Base-by-base conservation (phyloP, 2,113 vertebrate species). In the Anarrhichthys ocellatus region DNA sequence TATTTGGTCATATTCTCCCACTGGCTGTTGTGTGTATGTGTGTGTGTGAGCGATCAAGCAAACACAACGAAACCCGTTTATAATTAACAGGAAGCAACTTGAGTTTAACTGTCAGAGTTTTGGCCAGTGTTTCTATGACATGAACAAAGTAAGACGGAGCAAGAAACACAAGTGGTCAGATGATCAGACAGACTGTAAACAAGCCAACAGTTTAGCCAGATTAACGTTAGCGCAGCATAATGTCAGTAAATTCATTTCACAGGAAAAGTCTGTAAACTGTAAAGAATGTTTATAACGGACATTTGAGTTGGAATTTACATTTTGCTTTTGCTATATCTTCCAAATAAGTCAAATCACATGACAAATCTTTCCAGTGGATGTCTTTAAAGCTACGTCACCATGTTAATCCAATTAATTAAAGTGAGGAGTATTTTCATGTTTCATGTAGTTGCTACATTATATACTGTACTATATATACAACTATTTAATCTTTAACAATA, bases 1-100 rank as follows among this genome's bases (percentile, higher is more conserved):
- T 67, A 68, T 81, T 29, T 81, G 63, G 63, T 70, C 36, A 62
- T 54, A n/a, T 34, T 80, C 14, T 73, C 36, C 42, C 2, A 24
- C 50, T 29, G 13, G 34, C 20, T 36, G 3, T 46, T 22, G 58
- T 63, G 38, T 36, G 36, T 4, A 63, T 56, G 44, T 17, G 46
- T 24, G 61, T 4, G 58, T 65, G 52, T 56, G 44, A 61, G 54
- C 36, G 40, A 46, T 82, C 42, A 69, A 48, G 36, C 2, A 40
- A 64, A 68, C 0, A 64, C 10, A 58, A 34, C 24, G n/a, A 29
- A 70, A 44, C 6, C 13, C 10, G 4, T 56, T 62, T 7, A 9
- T 36, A 17, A 40, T 65, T 66, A 48, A 61, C 59, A 48, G 46
- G 22, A 68, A 52, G 27, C n/a, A 32, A 17, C 10, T 20, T 24